A percentile compares a stretch with the other conserved stretches of the same genome.
Conservation (phyloP, 2,797 vertebrate species). For the Poeciliopsis gracilis region DNA sequence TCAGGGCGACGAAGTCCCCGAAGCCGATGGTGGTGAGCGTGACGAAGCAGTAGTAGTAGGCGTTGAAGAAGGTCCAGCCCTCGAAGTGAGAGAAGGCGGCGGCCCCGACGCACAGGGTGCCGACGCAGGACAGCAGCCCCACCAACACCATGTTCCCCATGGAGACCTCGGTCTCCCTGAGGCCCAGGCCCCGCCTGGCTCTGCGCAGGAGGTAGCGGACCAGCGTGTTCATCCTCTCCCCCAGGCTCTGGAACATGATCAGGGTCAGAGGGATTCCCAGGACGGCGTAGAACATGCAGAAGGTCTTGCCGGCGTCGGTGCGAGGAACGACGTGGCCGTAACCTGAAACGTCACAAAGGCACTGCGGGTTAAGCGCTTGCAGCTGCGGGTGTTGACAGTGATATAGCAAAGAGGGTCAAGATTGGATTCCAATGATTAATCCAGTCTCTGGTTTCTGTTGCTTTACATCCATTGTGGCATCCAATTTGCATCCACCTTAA, state of each 20-base stretch:
- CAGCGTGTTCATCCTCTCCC: slow-evolving; percentile 88
- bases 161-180: slow-evolving; percentile 84
- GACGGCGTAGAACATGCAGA: slow-evolving; percentile 92
- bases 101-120: slow-evolving; percentile 86
- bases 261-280: slow-evolving; percentile 90
- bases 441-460: background rate
- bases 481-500: background rate
- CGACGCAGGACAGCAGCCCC: slow-evolving; percentile 87
- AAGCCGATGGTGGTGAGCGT: slow-evolving; percentile 92
- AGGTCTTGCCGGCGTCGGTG: slow-evolving; percentile 88
- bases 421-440: background rate
- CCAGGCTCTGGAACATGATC: slow-evolving; percentile 94
- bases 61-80: slow-evolving; percentile 90
- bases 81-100: slow-evolving; percentile 89
- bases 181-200: slow-evolving; percentile 85
- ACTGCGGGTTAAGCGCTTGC: slow-evolving; percentile 27
- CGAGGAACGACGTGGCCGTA: slow-evolving; percentile 88
- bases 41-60: slow-evolving; percentile 92
- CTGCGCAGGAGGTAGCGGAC: slow-evolving; percentile 84
- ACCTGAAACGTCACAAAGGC: slow-evolving; percentile 72
- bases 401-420: background rate
- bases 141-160: slow-evolving; percentile 91
- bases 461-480: background rate
- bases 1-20: slow-evolving; percentile 91
- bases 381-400: background rate